These are phyloP conservation scores for Sitobion miscanthi DNA, from an alignment of 1,140 invertebrate genomes.

Conservation along the genomic window DNA sequence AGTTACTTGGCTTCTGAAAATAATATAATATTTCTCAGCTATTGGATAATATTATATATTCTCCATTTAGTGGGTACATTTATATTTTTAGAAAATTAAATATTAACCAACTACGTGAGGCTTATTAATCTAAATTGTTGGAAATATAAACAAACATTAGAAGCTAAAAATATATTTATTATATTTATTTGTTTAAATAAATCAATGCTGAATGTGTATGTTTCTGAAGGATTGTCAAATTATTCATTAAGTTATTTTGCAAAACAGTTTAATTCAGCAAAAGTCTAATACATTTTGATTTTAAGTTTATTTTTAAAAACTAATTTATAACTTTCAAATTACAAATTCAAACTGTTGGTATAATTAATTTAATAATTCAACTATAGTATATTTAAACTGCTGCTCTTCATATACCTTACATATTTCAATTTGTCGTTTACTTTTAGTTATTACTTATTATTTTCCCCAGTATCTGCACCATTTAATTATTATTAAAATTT, in stretches of 20 bases:
- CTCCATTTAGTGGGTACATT: not conserved
- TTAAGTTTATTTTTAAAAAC: too few species aligned
- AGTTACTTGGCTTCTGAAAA: not conserved
- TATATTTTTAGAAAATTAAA: not conserved
- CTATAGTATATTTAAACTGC: too few species aligned
- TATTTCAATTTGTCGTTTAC: too few species aligned
- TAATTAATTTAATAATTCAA: too few species aligned
- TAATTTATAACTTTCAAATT: not conserved
- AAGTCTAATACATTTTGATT: not conserved
- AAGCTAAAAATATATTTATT: not conserved
- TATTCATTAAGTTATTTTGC: not conserved
- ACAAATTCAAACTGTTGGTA: not conserved
- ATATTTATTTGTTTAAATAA: not conserved
- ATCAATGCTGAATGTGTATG: not conserved
- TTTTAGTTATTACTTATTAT: not conserved
- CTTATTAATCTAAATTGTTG: not conserved
- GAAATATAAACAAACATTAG: not conserved
- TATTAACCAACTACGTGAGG: not conserved
- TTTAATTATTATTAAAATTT: not conserved
- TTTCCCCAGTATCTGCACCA: not conserved
- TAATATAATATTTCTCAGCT: not conserved
- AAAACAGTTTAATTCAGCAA: not conserved
- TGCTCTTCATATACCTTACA: too few species aligned
- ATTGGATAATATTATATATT: not conserved
- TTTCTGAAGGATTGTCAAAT: not conserved